Base-by-base conservation (phyloP, 2,888 invertebrate genomes). In the Catonia carolina region DNA sequence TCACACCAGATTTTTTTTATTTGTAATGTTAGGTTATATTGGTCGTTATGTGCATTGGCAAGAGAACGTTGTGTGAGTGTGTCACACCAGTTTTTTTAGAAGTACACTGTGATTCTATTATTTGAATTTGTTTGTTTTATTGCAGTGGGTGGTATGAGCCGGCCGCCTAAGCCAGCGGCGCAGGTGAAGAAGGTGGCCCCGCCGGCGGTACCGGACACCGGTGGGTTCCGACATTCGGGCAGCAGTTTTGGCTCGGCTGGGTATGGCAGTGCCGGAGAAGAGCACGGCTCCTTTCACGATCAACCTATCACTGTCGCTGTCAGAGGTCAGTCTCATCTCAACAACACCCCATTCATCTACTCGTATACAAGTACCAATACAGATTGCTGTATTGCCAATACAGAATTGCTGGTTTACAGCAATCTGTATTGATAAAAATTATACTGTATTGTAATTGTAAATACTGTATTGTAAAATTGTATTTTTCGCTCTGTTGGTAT, bases 111-210 rank as follows among this genome's bases (percentile, higher is more conserved):
- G n/a, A n/a, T n/a, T n/a, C n/a, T n/a, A n/a, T n/a, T n/a, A n/a
- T n/a, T n/a, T n/a, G n/a, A 18, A n/a, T 45, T 15, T 49, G 45
- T 22, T 36, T 59, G 20, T 55, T 67, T 68, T 68, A 67, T 81
- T 80, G 54, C 81, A 88, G 88, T 87, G 80, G 89, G 88, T 80
- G 90, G 90, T 73, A 89, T 90, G 86, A 87, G 85, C 73, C 87
- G 90, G 78, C 85, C 88, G 69, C 83, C 82, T 70, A 85, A 85
- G 78, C 80, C 83, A 75, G 84, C 85, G 74, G 84, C 86, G 73
- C 89, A 89, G 76, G 89, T 86, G 70, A 92, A 92, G 77, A 89
- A 90, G 77, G 91, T 92, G 71, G 86, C 91, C 67, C 92, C 92
- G 68, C 90, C 52, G 84, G 86, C 72, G 82, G 85, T 65, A 83